Conservation (phyloP, 2,113 vertebrate genomes). For the Pteruthius melanotis region DNA sequence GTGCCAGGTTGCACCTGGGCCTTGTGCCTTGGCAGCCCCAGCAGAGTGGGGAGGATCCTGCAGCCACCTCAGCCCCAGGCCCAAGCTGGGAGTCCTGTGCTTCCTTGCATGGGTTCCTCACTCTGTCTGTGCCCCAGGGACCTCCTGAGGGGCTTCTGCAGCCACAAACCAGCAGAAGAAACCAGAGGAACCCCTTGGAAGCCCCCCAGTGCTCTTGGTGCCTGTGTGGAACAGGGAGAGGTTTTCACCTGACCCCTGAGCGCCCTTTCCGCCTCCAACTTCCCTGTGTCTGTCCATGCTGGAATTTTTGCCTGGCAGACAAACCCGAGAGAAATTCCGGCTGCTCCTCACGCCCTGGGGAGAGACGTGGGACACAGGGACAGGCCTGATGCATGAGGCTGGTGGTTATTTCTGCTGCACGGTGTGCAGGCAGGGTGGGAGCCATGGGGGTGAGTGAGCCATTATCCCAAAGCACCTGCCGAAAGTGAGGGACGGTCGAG, state of each 20-base stretch:
- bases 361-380: not conserved
- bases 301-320: not conserved
- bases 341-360: not conserved
- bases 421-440: not conserved
- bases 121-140: not conserved
- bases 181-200: not conserved
- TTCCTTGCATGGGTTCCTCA: not conserved
- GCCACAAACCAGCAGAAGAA: not conserved
- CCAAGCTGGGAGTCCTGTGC: not conserved
- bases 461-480: not conserved
- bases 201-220: not conserved
- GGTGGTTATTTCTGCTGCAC: not conserved
- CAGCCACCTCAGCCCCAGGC: not conserved
- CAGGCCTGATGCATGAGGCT: not conserved
- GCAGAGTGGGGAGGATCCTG: not conserved
- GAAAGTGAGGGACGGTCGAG: not conserved
- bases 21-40: not conserved
- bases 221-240: not conserved
- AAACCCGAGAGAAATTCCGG: not conserved
- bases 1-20: not conserved
- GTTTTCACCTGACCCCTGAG: not conserved
- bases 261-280: fast-evolving
- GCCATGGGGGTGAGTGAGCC: not conserved
- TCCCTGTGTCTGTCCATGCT: not conserved
- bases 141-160: not conserved